phyloP scores from a whole-genome alignment of 2,888 invertebrate genomes.

The Drosophila cognata region DNA sequence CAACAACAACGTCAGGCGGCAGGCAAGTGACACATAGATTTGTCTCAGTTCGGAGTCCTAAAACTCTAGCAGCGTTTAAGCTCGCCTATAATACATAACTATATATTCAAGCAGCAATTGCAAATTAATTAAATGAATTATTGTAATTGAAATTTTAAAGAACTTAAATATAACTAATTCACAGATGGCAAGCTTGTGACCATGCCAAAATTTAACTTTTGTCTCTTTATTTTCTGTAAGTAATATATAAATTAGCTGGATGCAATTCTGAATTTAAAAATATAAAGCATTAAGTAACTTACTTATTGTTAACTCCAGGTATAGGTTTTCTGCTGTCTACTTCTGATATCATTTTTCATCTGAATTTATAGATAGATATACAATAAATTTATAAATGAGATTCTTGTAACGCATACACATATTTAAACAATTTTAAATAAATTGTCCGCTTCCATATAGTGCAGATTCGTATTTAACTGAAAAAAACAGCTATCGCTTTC shows the following conservation, averaged over 20 bases:
- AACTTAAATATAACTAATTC: slow-evolving; percentile 68
- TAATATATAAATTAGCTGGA: not conserved
- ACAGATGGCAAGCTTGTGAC: slow-evolving; percentile 74
- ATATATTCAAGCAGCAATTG: slow-evolving; percentile 55
- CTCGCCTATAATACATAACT: slow-evolving; percentile 41
- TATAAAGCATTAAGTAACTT: not conserved
- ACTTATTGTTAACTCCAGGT: not conserved
- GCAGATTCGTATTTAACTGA: not conserved
- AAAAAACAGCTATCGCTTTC: not conserved
- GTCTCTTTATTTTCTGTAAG: slow-evolving; percentile 9
- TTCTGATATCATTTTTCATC: not conserved
- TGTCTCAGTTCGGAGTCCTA: slow-evolving; percentile 52
- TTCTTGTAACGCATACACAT: not conserved
- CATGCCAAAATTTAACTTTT: slow-evolving; percentile 53
- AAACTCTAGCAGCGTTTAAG: slow-evolving; percentile 52
- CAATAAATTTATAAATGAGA: not conserved
- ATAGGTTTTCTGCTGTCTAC: not conserved
- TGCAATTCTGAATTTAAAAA: not conserved
- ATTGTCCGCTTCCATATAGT: not conserved
- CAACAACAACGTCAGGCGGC: slow-evolving; percentile 42
- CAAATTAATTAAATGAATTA: slow-evolving; percentile 65
- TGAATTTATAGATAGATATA: not conserved
- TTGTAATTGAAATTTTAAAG: slow-evolving; percentile 74
- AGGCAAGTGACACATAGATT: slow-evolving; percentile 42
- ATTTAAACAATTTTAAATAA: not conserved